phyloP scores from a whole-genome alignment of 2,888 invertebrate species.

The Lasioglossum zephyrum region DNA sequence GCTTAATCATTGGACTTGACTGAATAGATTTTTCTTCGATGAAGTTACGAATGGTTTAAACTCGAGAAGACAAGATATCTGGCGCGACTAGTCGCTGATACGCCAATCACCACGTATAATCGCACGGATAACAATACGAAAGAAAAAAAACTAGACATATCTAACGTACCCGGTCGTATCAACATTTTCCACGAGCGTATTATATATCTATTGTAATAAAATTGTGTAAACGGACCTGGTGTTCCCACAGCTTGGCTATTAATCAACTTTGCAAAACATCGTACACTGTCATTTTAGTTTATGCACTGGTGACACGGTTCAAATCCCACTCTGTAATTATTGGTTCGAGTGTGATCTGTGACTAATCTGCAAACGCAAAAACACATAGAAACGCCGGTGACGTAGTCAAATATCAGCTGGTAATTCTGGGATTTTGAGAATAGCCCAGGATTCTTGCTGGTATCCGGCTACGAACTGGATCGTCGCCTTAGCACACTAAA shows the following conservation, averaged over 20 bases:
- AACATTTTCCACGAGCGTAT: slow-evolving; percentile 10
- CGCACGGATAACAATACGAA: slow-evolving; percentile 15
- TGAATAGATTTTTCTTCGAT: not conserved
- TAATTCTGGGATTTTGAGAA: slow-evolving; percentile 94
- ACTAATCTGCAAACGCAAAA: slow-evolving; percentile 79
- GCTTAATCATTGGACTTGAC: slow-evolving; percentile 29
- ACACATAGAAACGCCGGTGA: slow-evolving; percentile 76
- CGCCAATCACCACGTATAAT: slow-evolving; percentile 12
- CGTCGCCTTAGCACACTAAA: slow-evolving; percentile 83
- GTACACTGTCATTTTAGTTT: slow-evolving; percentile 43
- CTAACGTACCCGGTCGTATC: not conserved
- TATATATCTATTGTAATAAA: slow-evolving; percentile 8
- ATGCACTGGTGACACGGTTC: slow-evolving; percentile 56
- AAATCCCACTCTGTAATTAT: slow-evolving; percentile 69
- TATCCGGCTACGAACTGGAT: slow-evolving; percentile 87
- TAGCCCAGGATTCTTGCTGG: slow-evolving; percentile 94
- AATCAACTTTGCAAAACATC: slow-evolving; percentile 38
- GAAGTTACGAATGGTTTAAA: slow-evolving; percentile 11
- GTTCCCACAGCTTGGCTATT: slow-evolving; percentile 25
- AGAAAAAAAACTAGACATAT: slow-evolving; percentile 8
- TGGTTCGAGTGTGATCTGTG: slow-evolving; percentile 78
- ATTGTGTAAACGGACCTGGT: slow-evolving; percentile 24
- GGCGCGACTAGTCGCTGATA: slow-evolving; percentile 13
- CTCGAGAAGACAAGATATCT: slow-evolving; percentile 10
- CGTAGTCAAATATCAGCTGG: slow-evolving; percentile 98